These are phyloP conservation scores for Campylomormyrus numenius DNA, from an alignment of 2,113 vertebrate genomes.

Conservation along the genomic window DNA sequence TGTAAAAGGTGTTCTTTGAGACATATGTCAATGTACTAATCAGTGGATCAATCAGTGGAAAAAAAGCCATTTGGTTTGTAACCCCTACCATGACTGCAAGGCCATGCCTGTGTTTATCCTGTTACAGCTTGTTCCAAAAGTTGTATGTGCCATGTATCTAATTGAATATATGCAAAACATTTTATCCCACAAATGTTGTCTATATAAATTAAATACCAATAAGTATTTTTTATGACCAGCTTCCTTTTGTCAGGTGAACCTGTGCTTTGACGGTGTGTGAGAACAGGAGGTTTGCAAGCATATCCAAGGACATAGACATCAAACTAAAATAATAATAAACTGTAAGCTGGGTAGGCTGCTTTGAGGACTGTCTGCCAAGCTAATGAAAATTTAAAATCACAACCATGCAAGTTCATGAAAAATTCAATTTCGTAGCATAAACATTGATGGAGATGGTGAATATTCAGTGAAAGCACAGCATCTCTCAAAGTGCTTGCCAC, in stretches of 20 bases:
- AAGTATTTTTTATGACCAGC: background rate
- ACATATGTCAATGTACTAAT: background rate
- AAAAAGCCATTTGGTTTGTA: background rate
- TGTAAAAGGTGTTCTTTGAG: slow-evolving; percentile 45
- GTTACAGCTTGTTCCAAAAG: background rate
- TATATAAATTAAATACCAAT: background rate
- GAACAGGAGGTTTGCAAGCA: background rate
- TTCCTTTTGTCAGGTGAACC: background rate
- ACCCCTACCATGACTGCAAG: background rate
- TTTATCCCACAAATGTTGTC: background rate
- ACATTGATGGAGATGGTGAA: background rate
- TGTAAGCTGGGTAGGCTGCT: background rate
- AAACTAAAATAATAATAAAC: background rate
- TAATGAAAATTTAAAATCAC: background rate
- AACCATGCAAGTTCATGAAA: background rate
- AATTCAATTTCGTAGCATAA: background rate
- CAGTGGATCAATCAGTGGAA: background rate
- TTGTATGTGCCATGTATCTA: background rate
- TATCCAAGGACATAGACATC: background rate
- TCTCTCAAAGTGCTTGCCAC: slow-evolving; percentile 24
- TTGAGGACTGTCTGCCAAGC: background rate
- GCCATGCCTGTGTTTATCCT: background rate
- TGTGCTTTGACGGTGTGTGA: background rate
- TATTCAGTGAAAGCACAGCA: background rate
- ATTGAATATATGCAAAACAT: background rate